Base-by-base conservation (phyloP, 2,113 vertebrate genomes). In the Oceanites oceanicus region DNA sequence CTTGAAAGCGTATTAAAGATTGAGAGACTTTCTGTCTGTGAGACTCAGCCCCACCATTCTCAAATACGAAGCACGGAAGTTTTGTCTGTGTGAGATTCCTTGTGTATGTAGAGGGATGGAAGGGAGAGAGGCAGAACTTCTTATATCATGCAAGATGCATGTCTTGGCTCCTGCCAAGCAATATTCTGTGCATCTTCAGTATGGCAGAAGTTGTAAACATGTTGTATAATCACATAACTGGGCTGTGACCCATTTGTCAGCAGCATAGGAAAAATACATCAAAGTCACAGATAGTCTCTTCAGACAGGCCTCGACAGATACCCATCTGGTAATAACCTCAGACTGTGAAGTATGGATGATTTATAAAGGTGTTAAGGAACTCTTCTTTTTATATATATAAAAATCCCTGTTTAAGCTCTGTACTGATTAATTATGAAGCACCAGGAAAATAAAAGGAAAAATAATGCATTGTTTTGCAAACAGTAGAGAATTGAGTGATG, bases 221-320 rank as follows among this genome's bases (percentile, higher is more conserved):
- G 52, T 81, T 93, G 92, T 88, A 94, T 91, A 96, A 95, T 88
- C 89, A 91, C 78, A 44, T 81, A 97, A 81, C 44, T 93, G 96
- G 93, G 93, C 96, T 74, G 50, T 86, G 92, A 96, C 95, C 97
- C 97, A 97, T 94, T 97, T 88, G 94, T 92, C 95, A 94, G 80
- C 78, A 93, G 88, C 76, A 49, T 1, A 62, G 84, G 77, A 95
- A 95, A 95, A 95, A 95, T 93, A 92, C 89, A 97, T 97, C 91
- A 93, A 95, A 85, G 63, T 94, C 95, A 90, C 87, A 92, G 89
- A 68, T 68, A 83, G 81, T 94, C 78, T 90, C 94, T 83, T 88
- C 52, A 94, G 94, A 82, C 80, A 65, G 86, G 59, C 75, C 59
- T 85, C n/a, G 4, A 88, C 59, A 94, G 88, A 95, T 92, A 86